Conservation (phyloP, 2,113 vertebrate genomes). For the Thunnus maccoyii region DNA sequence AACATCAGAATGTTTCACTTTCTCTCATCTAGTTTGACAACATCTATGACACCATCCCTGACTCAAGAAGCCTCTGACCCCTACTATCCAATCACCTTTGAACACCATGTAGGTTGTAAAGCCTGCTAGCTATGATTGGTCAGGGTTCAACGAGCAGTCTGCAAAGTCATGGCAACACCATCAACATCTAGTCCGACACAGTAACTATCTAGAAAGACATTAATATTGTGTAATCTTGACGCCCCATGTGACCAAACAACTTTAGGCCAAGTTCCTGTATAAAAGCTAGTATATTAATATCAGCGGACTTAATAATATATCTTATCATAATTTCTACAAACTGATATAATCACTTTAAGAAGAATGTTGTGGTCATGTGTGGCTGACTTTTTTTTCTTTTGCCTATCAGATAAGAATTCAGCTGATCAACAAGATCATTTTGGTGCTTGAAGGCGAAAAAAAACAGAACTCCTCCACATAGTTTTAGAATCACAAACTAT, state of each 20-base stretch:
- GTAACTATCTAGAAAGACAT: not conserved
- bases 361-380: not conserved
- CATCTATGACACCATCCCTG: not conserved
- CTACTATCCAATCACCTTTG: too few relatives aligned
- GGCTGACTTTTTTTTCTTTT: slow-evolving; percentile 2
- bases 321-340: not conserved
- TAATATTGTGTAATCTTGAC: too few relatives aligned
- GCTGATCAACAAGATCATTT: not conserved
- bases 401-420: not conserved
- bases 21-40: not conserved
- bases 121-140: too few relatives aligned
- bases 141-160: too few relatives aligned
- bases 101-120: not conserved
- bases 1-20: not conserved
- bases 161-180: not conserved
- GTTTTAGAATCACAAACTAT: not conserved
- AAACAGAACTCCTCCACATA: not conserved
- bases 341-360: not conserved
- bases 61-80: too few relatives aligned
- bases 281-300: too few relatives aligned
- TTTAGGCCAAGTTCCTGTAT: too few relatives aligned
- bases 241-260: too few relatives aligned
- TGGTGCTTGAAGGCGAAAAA: not conserved
- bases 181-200: too few relatives aligned
- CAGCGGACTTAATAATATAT: too few relatives aligned